Conservation (phyloP, 2,797 vertebrate species). For the Neosalanx taihuensis region DNA sequence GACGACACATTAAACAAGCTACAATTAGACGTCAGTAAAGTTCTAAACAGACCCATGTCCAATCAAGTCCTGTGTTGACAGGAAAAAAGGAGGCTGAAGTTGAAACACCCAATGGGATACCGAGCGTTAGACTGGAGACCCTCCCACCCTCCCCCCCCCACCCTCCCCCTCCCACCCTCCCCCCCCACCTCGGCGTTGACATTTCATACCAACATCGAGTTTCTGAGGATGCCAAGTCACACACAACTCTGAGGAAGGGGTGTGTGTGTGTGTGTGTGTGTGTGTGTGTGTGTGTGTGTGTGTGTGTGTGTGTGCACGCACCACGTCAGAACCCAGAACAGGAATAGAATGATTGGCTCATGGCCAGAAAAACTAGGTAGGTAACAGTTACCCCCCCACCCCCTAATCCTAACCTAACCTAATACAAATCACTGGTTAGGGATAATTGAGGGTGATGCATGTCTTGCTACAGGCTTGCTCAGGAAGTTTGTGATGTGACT, state of each 20-base stretch:
- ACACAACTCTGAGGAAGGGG: conserved; percentile 42
- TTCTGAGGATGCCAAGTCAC: conserved; percentile 22
- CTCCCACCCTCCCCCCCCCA: conserved; percentile 26
- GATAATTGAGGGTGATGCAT: no score
- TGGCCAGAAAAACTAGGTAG: no score
- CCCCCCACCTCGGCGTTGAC: conserved; percentile 22
- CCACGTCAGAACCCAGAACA: no score
- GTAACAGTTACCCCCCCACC: no score
- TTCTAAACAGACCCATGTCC: background rate
- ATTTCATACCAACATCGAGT: conserved; percentile 35
- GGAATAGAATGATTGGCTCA: no score
- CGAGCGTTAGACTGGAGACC: conserved; percentile 2
- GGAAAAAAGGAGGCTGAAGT: background rate
- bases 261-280: background rate
- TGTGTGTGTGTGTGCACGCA: no score
- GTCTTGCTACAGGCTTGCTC: no score
- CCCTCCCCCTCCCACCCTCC: background rate
- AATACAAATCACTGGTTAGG: no score
- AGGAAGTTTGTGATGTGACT: no score
- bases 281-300: background rate
- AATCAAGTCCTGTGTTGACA: conserved; percentile 1
- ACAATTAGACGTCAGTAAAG: background rate
- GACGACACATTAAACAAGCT: background rate
- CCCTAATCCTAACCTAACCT: no score
- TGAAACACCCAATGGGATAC: conserved; percentile 16